Evolutionary conservation across 2,797 vertebrate species (phyloP), one percentile per base, ranked within the genome.

Genomic region (Manis crassicaudata): DNA sequence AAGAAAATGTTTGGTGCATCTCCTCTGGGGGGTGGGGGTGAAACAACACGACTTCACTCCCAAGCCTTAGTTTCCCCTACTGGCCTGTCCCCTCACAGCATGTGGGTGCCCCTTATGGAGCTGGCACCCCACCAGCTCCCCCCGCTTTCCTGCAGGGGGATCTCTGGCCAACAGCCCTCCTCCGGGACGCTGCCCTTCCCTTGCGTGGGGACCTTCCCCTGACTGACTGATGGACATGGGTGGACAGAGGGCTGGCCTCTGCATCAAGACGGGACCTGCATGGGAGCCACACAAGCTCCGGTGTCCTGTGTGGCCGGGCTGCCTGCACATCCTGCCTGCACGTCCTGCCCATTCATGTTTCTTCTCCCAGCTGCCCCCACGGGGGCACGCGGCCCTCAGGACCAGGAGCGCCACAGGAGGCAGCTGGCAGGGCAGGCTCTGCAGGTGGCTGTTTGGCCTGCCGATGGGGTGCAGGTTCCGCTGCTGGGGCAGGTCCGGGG

Each of bases 271-370:
- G 68, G 32, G 72, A 27, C 12, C 35, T 35, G 20, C 14, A 6
- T 0, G 10, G 43, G n/a, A 63, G 27, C 67, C 67, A 6, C 0
- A 4, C 13, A 6, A 0, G 20, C 1, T 10, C 43, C n/a, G 0
- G 9, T 35, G 25, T 58, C 70, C 11, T 1, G 0, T 4, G 29
- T 54, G 50, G 3, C 14, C 27, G 5, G 25, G 27, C 12, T 4
- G 27, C 27, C 40, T 5, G 43, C 43, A 8, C 9, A 8, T 43
- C 43, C 1, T 43, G 43, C 43, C 43, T 46, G 46, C 46, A 46
- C 3, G 46, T 46, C 46, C 46, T 46, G 46, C 46, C 46, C 46
- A 46, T 10, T 46, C 46, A 2, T 46, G 46, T 11, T 46, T 46
- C 46, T 46, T 46, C 2, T 46, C 46, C 46, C 46, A 46, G 46